Base-by-base conservation (phyloP, 2,113 vertebrate genomes). In the Aspidoscelis tigris region DNA sequence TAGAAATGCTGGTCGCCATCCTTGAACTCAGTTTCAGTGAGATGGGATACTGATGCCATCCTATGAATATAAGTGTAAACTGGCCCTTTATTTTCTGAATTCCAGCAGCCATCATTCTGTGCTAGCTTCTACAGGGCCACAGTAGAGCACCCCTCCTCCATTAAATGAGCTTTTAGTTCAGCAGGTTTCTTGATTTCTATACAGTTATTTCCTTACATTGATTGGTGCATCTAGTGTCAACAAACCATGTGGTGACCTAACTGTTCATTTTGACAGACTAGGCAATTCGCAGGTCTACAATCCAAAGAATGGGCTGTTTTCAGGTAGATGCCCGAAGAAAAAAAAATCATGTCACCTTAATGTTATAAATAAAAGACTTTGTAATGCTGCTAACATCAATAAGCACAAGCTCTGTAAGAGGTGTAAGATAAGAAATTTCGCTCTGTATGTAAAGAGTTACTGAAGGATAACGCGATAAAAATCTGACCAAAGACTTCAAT, bases 401-500 rank as follows among this genome's bases (percentile, higher is more conserved):
- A 81, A 85, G 86, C 65, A 26, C 41, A 33, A 20, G 65, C 21
- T 64, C 41, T 21, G 47, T 0, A 55, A 74, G 58, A 55, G 71
- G 65, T 26, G 0, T 68, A 33, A 75, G 44, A 78, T 55, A 33
- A 1, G 1, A 0, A 0, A 44, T 7, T 83, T 83, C 76, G 73
- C 64, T 9, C 11, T 6, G 65, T 26, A 86, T 20, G 7, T 22
- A 22, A 2, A 69, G 2, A 44, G 90, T 92, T 92, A 93, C 88
- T 82, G 16, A 77, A 75, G 70, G 78, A 87, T 77, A 87, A 64
- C 66, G 82, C 77, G 86, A 87, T 82, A 78, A 75, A 76, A 83
- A 81, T 89, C 65, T 91, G 91, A 84, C 86, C 88, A 87, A 74
- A 1, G 21, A 81, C 78, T 93, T 77, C 87, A 91, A 88, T 92